These are phyloP conservation scores for Elgaria multicarinata DNA, from an alignment of 2,113 vertebrate species.

Conservation along the genomic window DNA sequence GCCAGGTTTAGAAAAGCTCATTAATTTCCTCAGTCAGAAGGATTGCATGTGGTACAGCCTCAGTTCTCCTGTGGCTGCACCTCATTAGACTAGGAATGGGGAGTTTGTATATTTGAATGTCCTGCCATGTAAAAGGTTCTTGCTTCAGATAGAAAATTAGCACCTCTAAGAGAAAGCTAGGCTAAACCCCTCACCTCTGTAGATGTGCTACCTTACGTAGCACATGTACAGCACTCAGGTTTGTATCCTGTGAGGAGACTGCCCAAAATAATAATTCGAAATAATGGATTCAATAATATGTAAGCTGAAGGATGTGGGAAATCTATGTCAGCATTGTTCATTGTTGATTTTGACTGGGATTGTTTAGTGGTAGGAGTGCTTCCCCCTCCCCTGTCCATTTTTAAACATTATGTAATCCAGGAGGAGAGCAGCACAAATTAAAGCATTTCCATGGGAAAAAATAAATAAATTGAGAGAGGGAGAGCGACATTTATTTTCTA, in stretches of 20 bases:
- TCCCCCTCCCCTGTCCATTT: not conserved
- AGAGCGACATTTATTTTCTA: conserved; percentile 21
- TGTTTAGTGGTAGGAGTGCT: not conserved
- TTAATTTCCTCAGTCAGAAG: not conserved
- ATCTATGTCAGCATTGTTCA: conserved; percentile 14
- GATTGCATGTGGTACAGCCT: too few species aligned
- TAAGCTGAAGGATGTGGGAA: not conserved
- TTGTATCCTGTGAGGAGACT: not conserved
- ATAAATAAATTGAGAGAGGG: not conserved
- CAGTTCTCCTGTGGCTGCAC: not conserved
- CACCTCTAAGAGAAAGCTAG: not conserved
- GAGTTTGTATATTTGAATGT: not conserved
- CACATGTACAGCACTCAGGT: not conserved
- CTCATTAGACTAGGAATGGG: too few species aligned
- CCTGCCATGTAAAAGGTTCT: not conserved
- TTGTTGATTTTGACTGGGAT: not conserved
- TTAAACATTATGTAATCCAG: not conserved
- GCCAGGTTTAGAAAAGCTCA: not conserved
- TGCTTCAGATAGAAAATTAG: not conserved
- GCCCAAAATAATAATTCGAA: conserved; percentile 16
- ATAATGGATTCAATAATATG: not conserved
- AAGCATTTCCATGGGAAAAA: conserved; percentile 11
- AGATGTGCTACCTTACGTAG: not conserved
- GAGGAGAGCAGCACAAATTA: conserved; percentile 21
- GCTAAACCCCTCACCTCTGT: not conserved